A percentile compares a stretch with the other conserved stretches of the same genome.
These are phyloP conservation scores for Parnassius mnemosyne DNA, from an alignment of 2,888 invertebrate species.

Conservation along the genomic window DNA sequence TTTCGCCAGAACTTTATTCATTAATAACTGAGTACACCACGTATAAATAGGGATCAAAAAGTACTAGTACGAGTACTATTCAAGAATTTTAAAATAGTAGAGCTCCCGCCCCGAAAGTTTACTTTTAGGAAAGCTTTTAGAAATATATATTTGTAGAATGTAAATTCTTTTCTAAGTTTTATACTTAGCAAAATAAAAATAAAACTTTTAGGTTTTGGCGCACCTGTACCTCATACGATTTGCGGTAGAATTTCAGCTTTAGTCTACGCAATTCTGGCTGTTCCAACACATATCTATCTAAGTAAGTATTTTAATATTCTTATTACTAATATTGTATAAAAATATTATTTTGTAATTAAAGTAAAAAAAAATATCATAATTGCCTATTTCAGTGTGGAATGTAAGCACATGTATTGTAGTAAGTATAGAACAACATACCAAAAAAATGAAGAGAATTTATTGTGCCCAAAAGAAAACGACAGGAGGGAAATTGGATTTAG, in stretches of 20 bases:
- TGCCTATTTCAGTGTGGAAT: conserved; percentile 56
- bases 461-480: conserved; percentile 5
- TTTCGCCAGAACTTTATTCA: too few species aligned
- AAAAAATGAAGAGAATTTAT: conserved; percentile 31
- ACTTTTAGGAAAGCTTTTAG: too few species aligned
- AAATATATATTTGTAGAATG: too few species aligned
- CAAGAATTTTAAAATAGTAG: too few species aligned
- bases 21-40: too few species aligned
- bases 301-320: conserved; percentile 46
- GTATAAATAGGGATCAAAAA: too few species aligned
- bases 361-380: not conserved
- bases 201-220: conserved; percentile 82
- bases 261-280: conserved; percentile 83
- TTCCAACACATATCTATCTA: conserved; percentile 84
- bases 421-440: conserved; percentile 38
- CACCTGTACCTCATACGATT: conserved; percentile 84
- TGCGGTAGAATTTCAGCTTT: conserved; percentile 82
- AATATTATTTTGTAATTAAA: not conserved
- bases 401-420: conserved; percentile 54
- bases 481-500: conserved; percentile 19
- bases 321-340: too few species aligned
- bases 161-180: too few species aligned
- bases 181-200: too few species aligned
- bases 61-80: too few species aligned
- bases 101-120: too few species aligned